Evolutionary conservation across 2,113 vertebrate species (phyloP).

Genomic region (Sphaerodactylus townsendi): DNA sequence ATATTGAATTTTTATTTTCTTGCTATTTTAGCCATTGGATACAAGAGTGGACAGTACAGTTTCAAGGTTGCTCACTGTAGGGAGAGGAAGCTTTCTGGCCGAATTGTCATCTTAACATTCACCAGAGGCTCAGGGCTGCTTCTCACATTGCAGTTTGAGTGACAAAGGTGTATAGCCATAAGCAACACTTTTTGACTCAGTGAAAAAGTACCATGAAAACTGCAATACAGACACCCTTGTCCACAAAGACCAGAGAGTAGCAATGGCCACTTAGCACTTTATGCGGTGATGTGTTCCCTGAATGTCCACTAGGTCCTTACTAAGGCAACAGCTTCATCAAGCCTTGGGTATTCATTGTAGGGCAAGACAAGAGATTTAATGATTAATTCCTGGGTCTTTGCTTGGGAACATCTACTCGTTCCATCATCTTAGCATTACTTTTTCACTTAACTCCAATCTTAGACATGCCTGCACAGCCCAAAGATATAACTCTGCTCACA

Average conservation of each 20-base stretch:
- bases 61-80: background rate
- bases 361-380: background rate
- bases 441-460: background rate
- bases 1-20: background rate
- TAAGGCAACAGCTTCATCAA: background rate
- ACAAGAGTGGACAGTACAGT: slow-evolving; percentile 24
- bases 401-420: background rate
- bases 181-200: background rate
- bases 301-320: background rate
- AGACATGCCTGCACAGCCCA: background rate
- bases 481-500: background rate
- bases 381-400: background rate
- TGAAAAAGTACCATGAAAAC: background rate
- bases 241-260: background rate
- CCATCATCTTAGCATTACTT: background rate
- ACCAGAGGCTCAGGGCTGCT: background rate
- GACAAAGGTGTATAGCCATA: background rate
- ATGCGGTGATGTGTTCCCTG: background rate
- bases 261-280: background rate
- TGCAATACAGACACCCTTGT: background rate
- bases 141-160: background rate
- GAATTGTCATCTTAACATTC: background rate
- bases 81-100: background rate
- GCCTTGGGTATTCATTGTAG: background rate
- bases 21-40: background rate